Evolutionary conservation across 2,113 vertebrate genomes (phyloP).

Genomic region (Sapajus apella): DNA sequence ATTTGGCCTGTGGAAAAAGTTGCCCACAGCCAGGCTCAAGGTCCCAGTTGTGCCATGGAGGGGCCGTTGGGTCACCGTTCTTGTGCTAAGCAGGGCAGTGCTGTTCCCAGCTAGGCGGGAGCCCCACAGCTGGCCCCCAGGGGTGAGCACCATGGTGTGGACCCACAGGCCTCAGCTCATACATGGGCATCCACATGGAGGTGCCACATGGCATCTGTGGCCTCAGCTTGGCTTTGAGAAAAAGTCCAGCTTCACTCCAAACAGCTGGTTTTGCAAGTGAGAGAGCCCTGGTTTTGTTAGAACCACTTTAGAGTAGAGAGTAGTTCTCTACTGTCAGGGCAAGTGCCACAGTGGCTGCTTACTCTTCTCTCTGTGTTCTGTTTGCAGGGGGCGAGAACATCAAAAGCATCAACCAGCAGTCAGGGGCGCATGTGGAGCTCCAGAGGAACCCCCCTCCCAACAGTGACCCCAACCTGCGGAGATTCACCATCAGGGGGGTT

Average conservation of each 20-base stretch:
- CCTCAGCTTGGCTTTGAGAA: not conserved
- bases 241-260: not conserved
- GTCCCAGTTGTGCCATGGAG: not conserved
- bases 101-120: not conserved
- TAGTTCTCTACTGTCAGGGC: fast-evolving
- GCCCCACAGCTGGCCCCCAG: too few species aligned
- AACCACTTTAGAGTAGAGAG: not conserved
- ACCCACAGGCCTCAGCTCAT: not conserved
- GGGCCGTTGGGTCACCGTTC: not conserved
- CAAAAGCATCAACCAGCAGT: constrained; percentile 99
- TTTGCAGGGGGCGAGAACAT: constrained; percentile 96
- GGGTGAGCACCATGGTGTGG: not conserved
- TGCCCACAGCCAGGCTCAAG: not conserved
- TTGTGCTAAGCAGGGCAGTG: not conserved
- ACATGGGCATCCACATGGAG: not conserved
- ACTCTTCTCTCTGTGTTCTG: not conserved
- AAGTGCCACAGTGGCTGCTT: fast-evolving
- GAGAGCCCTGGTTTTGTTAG: not conserved
- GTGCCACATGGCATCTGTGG: not conserved
- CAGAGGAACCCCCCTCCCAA: constrained; percentile 97
- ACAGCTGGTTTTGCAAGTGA: not conserved
- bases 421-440: constrained; percentile 97
- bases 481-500: constrained; percentile 96
- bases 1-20: not conserved
- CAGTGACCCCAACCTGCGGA: constrained; percentile 94